Evolutionary conservation across 2,888 invertebrate genomes (phyloP), one percentile per base, ranked within the genome.

Genomic region (Lapara coniferarum): DNA sequence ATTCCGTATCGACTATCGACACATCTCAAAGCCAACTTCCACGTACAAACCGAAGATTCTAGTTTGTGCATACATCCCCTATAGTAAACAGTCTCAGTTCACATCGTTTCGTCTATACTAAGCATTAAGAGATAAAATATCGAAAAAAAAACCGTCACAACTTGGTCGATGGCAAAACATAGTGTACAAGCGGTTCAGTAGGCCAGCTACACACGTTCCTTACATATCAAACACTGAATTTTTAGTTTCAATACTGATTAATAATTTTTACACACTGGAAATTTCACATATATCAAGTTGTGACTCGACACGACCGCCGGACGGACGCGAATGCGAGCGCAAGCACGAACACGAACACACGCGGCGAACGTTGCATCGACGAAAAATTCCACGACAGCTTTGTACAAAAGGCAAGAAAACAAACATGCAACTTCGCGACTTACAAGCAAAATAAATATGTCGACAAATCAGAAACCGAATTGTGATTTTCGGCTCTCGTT

Each of bases 1-100:
- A 30, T 46, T 63, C 49, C 49, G 19, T 10, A 13, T 49, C 49
- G 63, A 63, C 63, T 63, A 63, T 63, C 63, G 63, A 63, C 63
- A 63, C 10, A 57, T 59, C 44, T 63, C 63, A 63, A 19, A 44
- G 19, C 46, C 59, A 63, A 63, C 63, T 63, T 49, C 49, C 13
- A 63, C 19, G 8, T 12, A 56, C 56, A 56, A 56, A 56, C 68
- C 73, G 74, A 72, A 72, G 73, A 71, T 71, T 71, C 73, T 73
- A 71, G 72, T 80, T 87, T 87, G 88, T 86, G 88, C 87, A 79
- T 78, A 75, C 81, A 83, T 84, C 80, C 81, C 79, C 81, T 84
- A 84, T 77, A 81, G 77, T 83, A 83, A 84, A 86, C 87, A 89
- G 88, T 89, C 88, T 89, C 84, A 84, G 79, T 74, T 79, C 46